A percentile compares a stretch with the other conserved stretches of the same genome.
Conservation (phyloP, 2,113 vertebrate genomes). For the Pachypanchax playfairii region DNA sequence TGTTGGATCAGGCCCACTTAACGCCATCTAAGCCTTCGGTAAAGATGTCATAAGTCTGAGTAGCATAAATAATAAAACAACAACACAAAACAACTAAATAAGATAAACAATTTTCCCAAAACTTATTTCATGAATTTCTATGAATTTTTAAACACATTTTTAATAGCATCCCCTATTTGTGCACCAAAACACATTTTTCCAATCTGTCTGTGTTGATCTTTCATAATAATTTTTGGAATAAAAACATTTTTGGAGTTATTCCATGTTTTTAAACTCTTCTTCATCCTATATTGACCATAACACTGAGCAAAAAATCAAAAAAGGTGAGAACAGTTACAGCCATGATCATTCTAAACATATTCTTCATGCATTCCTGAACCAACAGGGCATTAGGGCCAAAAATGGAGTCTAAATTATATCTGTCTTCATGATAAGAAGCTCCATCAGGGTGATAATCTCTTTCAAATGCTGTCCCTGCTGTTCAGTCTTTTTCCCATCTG, state of each 20-base stretch:
- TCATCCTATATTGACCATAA: not conserved
- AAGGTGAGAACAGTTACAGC: not conserved
- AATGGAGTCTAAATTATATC: not conserved
- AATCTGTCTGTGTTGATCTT: too few species aligned
- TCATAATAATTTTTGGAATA: too few species aligned
- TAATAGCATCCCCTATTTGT: too few species aligned
- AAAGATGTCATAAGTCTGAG: not conserved
- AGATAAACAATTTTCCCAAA: too few species aligned
- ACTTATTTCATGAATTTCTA: too few species aligned
- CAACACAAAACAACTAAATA: too few species aligned
- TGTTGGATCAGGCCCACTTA: slow-evolving; percentile 54
- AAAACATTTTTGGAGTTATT: too few species aligned
- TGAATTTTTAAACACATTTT: too few species aligned
- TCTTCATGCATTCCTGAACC: not conserved
- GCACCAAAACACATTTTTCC: too few species aligned
- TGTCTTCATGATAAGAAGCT: slow-evolving; percentile 7
- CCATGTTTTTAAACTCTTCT: too few species aligned
- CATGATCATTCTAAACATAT: not conserved
- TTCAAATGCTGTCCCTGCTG: slow-evolving; percentile 12
- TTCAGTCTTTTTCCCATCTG: slow-evolving; percentile 1
- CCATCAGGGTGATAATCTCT: slow-evolving; percentile 15
- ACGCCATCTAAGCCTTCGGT: slow-evolving; percentile 20
- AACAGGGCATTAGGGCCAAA: slow-evolving; percentile 6
- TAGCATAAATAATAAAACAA: not conserved
- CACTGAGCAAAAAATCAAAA: not conserved